A percentile compares a stretch with the other conserved stretches of the same genome.
These are phyloP conservation scores for Pristionchus fissidentatus DNA, from an alignment of 2,888 invertebrate species.

Conservation along the genomic window DNA sequence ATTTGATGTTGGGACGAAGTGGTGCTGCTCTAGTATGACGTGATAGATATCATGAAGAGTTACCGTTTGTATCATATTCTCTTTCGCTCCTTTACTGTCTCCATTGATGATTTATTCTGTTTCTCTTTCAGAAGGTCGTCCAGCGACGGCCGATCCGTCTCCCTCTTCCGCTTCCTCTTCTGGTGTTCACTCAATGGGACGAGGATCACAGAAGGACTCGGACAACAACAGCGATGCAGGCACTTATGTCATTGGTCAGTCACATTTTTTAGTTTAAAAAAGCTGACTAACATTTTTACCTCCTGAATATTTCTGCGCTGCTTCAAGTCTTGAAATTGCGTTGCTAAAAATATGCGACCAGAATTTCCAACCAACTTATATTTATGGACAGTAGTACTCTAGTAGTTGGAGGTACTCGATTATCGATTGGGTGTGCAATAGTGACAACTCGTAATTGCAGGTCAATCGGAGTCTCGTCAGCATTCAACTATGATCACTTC, in stretches of 20 bases:
- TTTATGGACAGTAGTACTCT: too few species aligned
- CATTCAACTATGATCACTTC: slow-evolving; percentile 47
- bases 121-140: slow-evolving; percentile 36
- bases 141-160: slow-evolving; percentile 34
- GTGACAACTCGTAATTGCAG: neutral
- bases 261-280: neutral
- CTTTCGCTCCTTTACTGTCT: neutral
- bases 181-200: slow-evolving; percentile 29
- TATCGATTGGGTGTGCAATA: neutral
- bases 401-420: neutral
- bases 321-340: too few species aligned
- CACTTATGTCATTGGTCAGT: slow-evolving; percentile 46
- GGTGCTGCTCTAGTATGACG: neutral
- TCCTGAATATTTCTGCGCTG: too few species aligned
- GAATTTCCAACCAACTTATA: too few species aligned
- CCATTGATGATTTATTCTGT: neutral
- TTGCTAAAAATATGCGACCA: too few species aligned
- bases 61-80: neutral
- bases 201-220: neutral
- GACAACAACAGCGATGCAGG: slow-evolving; percentile 48
- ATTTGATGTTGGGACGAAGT: neutral
- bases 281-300: too few species aligned
- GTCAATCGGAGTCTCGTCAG: slow-evolving; percentile 45
- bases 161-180: neutral
- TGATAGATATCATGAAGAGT: neutral